phyloP scores from a whole-genome alignment of 2,888 invertebrate species.

The Mesorhabditis belari region DNA sequence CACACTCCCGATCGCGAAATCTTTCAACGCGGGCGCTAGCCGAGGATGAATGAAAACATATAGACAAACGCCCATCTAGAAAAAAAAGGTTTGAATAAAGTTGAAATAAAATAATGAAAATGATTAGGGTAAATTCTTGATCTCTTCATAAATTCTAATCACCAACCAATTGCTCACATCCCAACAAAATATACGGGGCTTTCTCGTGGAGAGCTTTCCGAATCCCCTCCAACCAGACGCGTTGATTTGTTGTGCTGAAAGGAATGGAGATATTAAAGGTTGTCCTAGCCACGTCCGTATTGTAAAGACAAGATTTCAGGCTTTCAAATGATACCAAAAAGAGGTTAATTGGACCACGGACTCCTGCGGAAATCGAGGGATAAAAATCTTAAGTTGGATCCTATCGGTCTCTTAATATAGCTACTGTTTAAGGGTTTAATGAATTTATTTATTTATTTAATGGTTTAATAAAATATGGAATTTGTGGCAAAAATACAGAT shows the following conservation, averaged over 20 bases:
- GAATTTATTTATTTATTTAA: too few species aligned
- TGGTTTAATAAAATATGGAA: too few species aligned
- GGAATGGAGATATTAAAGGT: neutral
- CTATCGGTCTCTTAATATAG: neutral
- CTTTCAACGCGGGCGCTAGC: constrained; percentile 73
- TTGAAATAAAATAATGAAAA: neutral
- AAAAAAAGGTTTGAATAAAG: neutral
- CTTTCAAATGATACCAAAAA: neutral
- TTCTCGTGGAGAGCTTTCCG: constrained; percentile 62
- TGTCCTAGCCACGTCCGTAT: neutral
- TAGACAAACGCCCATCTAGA: constrained; percentile 94
- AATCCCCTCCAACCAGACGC: constrained; percentile 88
- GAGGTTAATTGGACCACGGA: neutral
- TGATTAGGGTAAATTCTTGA: neutral
- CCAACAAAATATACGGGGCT: constrained; percentile 35
- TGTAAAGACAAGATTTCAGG: neutral
- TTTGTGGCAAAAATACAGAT: too few species aligned
- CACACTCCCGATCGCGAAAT: constrained; percentile 59
- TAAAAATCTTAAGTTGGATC: neutral
- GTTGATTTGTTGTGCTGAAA: constrained; percentile 77
- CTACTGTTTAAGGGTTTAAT: too few species aligned
- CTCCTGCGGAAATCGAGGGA: neutral
- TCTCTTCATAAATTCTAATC: neutral
- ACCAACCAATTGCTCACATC: constrained; percentile 39
- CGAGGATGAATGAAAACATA: constrained; percentile 86